These are phyloP conservation scores for Chrysolina oricalcia DNA, from an alignment of 2,888 invertebrate genomes.

Conservation along the genomic window DNA sequence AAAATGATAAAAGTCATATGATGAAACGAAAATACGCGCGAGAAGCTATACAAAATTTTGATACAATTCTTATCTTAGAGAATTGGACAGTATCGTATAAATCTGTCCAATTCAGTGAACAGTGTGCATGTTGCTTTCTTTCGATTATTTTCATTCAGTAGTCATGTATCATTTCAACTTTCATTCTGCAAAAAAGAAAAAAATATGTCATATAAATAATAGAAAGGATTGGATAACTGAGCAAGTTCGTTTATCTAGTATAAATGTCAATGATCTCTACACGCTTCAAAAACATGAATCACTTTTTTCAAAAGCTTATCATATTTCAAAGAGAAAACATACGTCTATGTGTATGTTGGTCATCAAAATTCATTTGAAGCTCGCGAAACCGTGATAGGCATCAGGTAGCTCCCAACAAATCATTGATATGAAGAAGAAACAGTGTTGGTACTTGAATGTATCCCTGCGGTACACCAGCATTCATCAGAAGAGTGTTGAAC, in stretches of 20 bases:
- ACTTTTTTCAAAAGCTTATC: not conserved
- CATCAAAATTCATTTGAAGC: no score
- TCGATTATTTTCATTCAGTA: slow-evolving; percentile 25
- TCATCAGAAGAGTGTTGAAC: no score
- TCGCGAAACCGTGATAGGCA: no score
- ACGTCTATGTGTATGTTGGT: no score
- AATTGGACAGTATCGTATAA: not conserved
- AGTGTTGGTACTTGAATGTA: no score
- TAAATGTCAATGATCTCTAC: slow-evolving; percentile 1
- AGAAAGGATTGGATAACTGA: slow-evolving; percentile 12
- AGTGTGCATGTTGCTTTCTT: slow-evolving; percentile 2
- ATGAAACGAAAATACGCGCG: no score
- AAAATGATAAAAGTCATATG: not conserved
- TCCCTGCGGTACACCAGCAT: no score
- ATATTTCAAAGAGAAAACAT: slow-evolving; percentile 3
- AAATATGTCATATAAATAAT: not conserved
- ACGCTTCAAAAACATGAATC: slow-evolving; percentile 2
- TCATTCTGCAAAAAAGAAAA: slow-evolving; percentile 3
- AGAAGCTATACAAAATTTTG: no score
- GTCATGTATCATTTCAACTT: slow-evolving; percentile 19
- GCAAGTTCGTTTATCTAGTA: slow-evolving; percentile 3
- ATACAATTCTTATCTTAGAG: not conserved
- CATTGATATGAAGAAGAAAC: no score
- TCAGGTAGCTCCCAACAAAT: no score
- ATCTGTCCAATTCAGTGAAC: no score